A percentile compares a stretch with the other conserved stretches of the same genome.
Evolutionary conservation across 2,113 vertebrate genomes (phyloP).

Genomic region (Catharus minimus): DNA sequence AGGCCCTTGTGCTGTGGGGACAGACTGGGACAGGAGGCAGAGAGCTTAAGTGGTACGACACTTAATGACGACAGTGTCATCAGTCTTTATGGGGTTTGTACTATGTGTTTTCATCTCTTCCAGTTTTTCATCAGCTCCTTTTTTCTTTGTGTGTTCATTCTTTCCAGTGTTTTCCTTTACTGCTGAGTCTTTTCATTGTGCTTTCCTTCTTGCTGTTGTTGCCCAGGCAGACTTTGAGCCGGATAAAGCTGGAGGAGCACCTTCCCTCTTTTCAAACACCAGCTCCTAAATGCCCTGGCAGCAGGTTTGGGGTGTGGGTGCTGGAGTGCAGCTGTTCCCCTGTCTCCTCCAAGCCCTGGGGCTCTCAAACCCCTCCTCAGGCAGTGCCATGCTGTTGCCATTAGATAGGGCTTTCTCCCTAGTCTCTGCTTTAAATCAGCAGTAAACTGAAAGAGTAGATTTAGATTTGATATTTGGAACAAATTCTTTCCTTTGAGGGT

Average conservation of each 20-base stretch:
- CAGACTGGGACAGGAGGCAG: neutral
- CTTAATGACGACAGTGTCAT: neutral
- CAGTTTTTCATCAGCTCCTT: neutral
- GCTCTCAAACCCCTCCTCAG: neutral
- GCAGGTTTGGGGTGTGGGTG: neutral
- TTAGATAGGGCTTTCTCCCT: neutral
- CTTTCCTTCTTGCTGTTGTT: neutral
- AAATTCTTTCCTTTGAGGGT: neutral
- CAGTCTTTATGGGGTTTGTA: neutral
- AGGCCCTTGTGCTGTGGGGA: fast-evolving
- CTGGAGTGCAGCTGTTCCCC: neutral
- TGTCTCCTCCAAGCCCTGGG: neutral
- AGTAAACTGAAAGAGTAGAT: neutral
- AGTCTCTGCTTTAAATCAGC: neutral
- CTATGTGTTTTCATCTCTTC: neutral
- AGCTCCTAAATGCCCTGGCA: neutral
- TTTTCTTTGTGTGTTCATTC: neutral
- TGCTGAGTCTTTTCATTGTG: neutral
- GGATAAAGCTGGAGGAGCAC: fast-evolving
- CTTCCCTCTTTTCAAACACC: neutral
- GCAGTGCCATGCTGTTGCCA: neutral
- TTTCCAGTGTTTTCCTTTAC: neutral
- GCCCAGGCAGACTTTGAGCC: neutral
- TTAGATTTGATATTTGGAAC: neutral
- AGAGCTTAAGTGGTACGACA: neutral